Percentiles rank a stretch among this genome's conserved stretches.
Evolutionary conservation across 53 echinoderm and acorn worm genomes (phyloP).

Genomic region (Mesocentrotus franciscanus): DNA sequence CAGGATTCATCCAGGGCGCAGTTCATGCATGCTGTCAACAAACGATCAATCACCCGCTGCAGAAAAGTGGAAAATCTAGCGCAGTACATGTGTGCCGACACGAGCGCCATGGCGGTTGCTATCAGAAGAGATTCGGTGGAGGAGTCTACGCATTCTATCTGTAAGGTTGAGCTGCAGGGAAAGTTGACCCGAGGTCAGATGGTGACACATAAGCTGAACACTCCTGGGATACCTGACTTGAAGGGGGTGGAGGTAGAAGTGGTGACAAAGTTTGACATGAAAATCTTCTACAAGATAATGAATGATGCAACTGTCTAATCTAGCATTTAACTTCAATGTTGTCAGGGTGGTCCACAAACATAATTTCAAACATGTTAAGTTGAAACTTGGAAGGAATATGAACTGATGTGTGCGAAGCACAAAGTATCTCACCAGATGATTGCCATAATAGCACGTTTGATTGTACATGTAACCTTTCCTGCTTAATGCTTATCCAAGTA

Average conservation of each 20-base stretch:
- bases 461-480: too few relatives aligned
- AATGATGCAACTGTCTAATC: slow-evolving; percentile 23
- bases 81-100: slow-evolving; percentile 62
- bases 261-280: slow-evolving; percentile 54
- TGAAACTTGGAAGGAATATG: too few relatives aligned
- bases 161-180: slow-evolving; percentile 74
- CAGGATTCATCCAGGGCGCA: slow-evolving; percentile 64
- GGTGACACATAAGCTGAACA: slow-evolving; percentile 54
- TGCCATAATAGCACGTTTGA: too few relatives aligned
- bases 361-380: too few relatives aligned
- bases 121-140: slow-evolving; percentile 55
- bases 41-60: not conserved
- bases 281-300: slow-evolving; percentile 31
- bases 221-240: slow-evolving; percentile 16
- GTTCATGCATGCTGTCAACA: slow-evolving; percentile 69
- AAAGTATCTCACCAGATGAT: too few relatives aligned
- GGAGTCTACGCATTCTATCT: slow-evolving; percentile 60
- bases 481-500: too few relatives aligned
- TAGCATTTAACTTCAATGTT: not conserved
- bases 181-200: slow-evolving; percentile 71
- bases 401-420: too few relatives aligned
- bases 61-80: slow-evolving; percentile 11
- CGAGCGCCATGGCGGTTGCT: slow-evolving; percentile 69
- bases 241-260: slow-evolving; percentile 20
- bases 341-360: too few relatives aligned